Conservation (phyloP, 1,140 invertebrate species). For the Hylaeus volcanicus region DNA sequence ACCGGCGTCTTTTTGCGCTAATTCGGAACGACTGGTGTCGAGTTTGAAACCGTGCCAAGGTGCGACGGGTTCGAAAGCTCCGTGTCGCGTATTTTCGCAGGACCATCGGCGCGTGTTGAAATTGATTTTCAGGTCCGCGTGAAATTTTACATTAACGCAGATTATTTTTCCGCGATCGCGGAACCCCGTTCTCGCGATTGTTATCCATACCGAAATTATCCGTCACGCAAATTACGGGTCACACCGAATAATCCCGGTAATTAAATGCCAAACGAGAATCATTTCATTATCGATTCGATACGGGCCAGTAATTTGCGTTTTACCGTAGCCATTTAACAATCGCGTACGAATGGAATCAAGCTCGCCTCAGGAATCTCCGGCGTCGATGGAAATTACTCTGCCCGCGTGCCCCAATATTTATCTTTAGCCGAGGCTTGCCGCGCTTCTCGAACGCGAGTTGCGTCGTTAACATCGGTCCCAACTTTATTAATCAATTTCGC, state of each 20-base stretch:
- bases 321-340: slow-evolving; percentile 30
- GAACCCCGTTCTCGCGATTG: background rate
- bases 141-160: too few species aligned
- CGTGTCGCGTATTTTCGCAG: too few species aligned
- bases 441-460: too few species aligned
- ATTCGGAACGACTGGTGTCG: too few species aligned
- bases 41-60: too few species aligned
- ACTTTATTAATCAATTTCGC: too few species aligned
- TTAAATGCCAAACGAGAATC: slow-evolving; percentile 31
- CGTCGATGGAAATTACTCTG: background rate
- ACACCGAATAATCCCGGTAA: background rate
- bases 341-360: slow-evolving; percentile 28
- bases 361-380: background rate
- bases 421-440: background rate
- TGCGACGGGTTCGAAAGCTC: too few species aligned
- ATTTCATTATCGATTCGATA: slow-evolving; percentile 12
- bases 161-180: too few species aligned
- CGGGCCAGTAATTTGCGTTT: slow-evolving; percentile 29
- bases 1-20: too few species aligned
- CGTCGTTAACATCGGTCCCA: too few species aligned
- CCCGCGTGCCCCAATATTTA: background rate
- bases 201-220: background rate
- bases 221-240: slow-evolving; percentile 3
- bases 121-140: too few species aligned
- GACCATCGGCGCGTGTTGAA: too few species aligned